phyloP scores from a whole-genome alignment of 2,113 vertebrate genomes.

The Callithrix jacchus region DNA sequence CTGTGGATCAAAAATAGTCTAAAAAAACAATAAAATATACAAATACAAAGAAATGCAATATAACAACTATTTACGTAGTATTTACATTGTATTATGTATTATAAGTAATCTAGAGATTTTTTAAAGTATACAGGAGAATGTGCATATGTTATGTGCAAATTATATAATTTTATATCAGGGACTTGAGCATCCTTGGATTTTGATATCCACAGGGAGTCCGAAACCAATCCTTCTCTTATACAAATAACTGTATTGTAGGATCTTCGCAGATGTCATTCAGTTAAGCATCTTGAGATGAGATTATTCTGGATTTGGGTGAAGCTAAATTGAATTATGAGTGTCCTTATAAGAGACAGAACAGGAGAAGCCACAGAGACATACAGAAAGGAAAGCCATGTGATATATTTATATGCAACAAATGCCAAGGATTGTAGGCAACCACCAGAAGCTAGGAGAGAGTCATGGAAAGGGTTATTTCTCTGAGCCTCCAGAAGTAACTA shows the following conservation, averaged over 20 bases:
- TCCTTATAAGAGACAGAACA: not conserved
- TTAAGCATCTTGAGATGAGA: slow-evolving; percentile 17
- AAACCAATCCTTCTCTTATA: not conserved
- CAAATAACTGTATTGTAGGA: not conserved
- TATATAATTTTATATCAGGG: not conserved
- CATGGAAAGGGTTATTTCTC: not conserved
- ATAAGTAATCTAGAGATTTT: not conserved
- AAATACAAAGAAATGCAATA: not conserved
- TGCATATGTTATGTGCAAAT: not conserved
- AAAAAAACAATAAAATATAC: not conserved
- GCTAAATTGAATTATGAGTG: not conserved
- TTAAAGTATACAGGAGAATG: not conserved
- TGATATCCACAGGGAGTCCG: not conserved
- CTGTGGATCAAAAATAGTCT: not conserved
- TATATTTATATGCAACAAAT: not conserved
- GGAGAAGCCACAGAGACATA: not conserved
- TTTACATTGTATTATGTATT: not conserved
- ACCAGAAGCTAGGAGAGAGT: not conserved
- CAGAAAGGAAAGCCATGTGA: not conserved
- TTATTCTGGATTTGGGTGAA: not conserved
- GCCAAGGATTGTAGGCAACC: not conserved
- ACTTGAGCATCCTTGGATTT: not conserved
- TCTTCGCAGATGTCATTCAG: not conserved
- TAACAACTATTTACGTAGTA: not conserved
- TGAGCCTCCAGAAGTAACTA: not conserved